Evolutionary conservation across 2,113 vertebrate genomes (phyloP).

Genomic region (Sprattus sprattus): DNA sequence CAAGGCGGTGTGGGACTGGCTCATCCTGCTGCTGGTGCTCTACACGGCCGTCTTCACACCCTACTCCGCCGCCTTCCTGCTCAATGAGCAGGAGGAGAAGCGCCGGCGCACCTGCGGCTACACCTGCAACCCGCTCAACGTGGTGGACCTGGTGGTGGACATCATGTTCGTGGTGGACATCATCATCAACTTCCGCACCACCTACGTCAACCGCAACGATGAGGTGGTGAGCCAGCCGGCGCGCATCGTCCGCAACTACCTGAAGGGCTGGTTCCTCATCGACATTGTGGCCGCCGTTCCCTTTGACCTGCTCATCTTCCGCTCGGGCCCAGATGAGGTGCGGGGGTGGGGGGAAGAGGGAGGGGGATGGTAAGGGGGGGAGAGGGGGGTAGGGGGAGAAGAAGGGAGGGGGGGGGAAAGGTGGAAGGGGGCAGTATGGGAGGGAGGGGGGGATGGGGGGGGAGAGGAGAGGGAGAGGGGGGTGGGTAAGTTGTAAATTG

Average conservation of each 20-base stretch:
- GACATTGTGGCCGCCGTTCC: constrained; percentile 97
- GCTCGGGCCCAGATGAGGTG: constrained; percentile 91
- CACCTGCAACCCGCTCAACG: constrained; percentile 90
- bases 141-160: constrained; percentile 97
- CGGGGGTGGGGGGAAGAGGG: constrained; percentile 33
- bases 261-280: constrained; percentile 99
- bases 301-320: constrained; percentile 96
- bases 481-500: background rate
- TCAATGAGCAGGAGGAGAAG: constrained; percentile 89
- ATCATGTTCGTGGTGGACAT: constrained; percentile 99
- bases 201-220: constrained; percentile 96
- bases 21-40: constrained; percentile 96
- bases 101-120: constrained; percentile 83
- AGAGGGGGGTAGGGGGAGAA: background rate
- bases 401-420: no score
- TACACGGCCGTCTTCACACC: constrained; percentile 96
- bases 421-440: background rate
- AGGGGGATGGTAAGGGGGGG: no score
- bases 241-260: constrained; percentile 94
- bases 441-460: background rate
- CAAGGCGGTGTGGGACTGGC: constrained; percentile 98
- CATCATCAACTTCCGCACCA: constrained; percentile 97
- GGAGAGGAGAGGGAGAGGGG: background rate
- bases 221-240: constrained; percentile 96
- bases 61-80: constrained; percentile 93